These are phyloP conservation scores for Rutpela maculata DNA, from an alignment of 2,888 invertebrate genomes.

Conservation along the genomic window DNA sequence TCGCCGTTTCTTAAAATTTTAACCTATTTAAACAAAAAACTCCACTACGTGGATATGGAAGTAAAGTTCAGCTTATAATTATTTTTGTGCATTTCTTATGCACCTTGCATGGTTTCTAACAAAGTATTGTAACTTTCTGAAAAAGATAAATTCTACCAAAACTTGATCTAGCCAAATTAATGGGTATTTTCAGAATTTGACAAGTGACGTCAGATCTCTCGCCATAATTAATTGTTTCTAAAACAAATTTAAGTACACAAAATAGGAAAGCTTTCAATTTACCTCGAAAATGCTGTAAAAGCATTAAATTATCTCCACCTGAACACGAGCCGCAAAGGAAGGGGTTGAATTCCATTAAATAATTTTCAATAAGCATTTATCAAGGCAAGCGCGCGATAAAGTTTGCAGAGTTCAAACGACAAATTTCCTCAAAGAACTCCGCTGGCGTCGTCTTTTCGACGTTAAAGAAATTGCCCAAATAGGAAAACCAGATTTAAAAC, in stretches of 20 bases:
- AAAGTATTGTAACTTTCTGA: no score
- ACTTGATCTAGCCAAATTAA: no score
- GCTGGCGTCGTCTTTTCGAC: conserved; percentile 19
- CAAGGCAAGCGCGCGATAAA: conserved; percentile 56
- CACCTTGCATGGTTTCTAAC: no score
- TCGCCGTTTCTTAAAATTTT: no score
- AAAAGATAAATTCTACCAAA: no score
- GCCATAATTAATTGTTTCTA: conserved; percentile 27
- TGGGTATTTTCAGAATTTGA: neutral
- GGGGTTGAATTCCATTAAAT: conserved; percentile 58
- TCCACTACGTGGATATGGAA: no score
- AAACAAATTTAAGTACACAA: conserved; percentile 21
- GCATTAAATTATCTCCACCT: conserved; percentile 46
- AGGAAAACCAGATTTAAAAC: conserved; percentile 11
- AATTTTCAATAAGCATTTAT: conserved; percentile 63
- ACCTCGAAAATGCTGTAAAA: conserved; percentile 14
- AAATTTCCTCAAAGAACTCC: conserved; percentile 28
- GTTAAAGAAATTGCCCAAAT: conserved; percentile 5
- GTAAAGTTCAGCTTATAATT: no score
- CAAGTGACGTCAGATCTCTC: conserved; percentile 6
- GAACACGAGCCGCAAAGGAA: conserved; percentile 44
- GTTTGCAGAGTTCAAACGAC: conserved; percentile 43
- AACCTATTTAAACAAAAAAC: no score
- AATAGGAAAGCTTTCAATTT: conserved; percentile 15
- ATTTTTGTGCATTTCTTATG: no score